phyloP scores from a whole-genome alignment of 1,140 invertebrate species.

The Hyphantria cunea region DNA sequence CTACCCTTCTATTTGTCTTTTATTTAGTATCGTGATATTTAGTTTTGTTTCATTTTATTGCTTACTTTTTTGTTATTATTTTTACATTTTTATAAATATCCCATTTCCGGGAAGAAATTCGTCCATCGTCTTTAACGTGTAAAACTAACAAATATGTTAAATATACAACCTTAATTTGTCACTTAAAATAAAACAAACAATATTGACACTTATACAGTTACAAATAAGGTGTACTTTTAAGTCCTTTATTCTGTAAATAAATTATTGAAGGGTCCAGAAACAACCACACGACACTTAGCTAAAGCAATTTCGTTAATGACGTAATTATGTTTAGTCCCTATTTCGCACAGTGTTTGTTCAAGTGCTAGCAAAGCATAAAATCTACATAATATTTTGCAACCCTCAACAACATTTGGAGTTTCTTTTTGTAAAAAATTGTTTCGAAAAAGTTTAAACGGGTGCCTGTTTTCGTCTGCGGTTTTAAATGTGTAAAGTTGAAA shows the following conservation, averaged over 20 bases:
- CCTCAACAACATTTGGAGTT: slow-evolving; percentile 7
- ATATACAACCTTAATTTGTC: too few species aligned
- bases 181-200: slow-evolving; percentile 12
- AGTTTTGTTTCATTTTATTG: too few species aligned
- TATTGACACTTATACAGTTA: slow-evolving; percentile 11
- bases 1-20: too few species aligned
- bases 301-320: slow-evolving; percentile 59
- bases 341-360: slow-evolving; percentile 50
- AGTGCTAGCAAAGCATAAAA: slow-evolving; percentile 42
- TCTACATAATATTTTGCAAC: slow-evolving; percentile 47
- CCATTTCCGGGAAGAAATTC: too few species aligned
- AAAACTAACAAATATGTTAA: too few species aligned
- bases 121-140: too few species aligned
- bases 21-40: too few species aligned
- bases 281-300: slow-evolving; percentile 17
- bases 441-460: slow-evolving; percentile 7
- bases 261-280: slow-evolving; percentile 35
- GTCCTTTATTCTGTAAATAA: slow-evolving; percentile 35
- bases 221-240: slow-evolving; percentile 10
- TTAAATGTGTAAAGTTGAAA: neutral
- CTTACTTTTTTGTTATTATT: too few species aligned
- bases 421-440: slow-evolving; percentile 1
- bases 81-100: too few species aligned
- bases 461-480: slow-evolving; percentile 10
- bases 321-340: slow-evolving; percentile 58